These are phyloP conservation scores for Pachyuromys duprasi DNA, from an alignment of 2,797 vertebrate genomes.

Conservation along the genomic window DNA sequence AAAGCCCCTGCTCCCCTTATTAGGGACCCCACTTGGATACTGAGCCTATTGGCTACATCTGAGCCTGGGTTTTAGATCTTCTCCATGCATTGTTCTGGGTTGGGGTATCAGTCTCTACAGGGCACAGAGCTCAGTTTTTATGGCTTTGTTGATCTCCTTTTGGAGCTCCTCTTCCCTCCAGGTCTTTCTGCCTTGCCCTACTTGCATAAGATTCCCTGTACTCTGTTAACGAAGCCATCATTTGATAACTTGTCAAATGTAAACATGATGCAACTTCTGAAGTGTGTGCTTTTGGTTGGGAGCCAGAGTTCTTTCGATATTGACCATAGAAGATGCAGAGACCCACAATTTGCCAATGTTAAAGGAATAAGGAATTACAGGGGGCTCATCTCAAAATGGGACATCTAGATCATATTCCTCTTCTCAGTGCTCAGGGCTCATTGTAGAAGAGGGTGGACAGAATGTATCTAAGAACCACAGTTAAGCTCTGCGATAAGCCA, in stretches of 20 bases:
- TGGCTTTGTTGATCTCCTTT: no score
- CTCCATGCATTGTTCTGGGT: no score
- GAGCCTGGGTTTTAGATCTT: no score
- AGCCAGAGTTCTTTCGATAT: not conserved
- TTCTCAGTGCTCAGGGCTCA: not conserved
- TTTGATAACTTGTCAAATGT: conserved; percentile 33
- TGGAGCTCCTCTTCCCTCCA: no score
- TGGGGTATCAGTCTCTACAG: no score
- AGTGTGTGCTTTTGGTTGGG: conserved; percentile 4
- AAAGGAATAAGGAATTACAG: not conserved
- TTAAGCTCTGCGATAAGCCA: not conserved
- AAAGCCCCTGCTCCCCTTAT: no score
- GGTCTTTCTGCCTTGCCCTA: no score
- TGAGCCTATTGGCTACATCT: no score
- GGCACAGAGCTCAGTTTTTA: no score
- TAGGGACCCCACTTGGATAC: no score
- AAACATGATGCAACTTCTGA: not conserved
- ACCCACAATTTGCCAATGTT: not conserved
- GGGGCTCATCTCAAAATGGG: not conserved
- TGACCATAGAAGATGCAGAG: not conserved
- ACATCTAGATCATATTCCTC: not conserved
- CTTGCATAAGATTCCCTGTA: no score
- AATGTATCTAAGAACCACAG: not conserved
- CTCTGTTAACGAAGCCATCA: not conserved
- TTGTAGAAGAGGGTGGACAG: not conserved